Evolutionary conservation across 2,113 vertebrate species (phyloP), one percentile per base, ranked within the genome.

Genomic region (Galemys pyrenaicus): DNA sequence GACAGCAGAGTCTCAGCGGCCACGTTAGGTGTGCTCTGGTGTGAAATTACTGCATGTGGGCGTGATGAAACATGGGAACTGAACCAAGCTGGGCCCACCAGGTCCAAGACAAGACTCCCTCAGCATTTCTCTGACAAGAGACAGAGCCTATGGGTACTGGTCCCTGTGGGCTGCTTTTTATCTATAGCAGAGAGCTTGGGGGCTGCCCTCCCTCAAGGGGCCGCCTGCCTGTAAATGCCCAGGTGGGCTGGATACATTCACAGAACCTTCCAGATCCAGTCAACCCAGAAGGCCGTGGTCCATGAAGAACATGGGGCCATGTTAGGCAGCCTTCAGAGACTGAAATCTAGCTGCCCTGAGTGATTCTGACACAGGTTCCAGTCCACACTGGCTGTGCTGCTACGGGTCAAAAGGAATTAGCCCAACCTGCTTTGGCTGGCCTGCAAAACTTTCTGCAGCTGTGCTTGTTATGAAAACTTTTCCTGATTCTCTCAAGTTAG

Each of bases 241-340:
- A 22, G 44, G 3, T 35, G 16, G 41, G 19, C 67, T 41, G 9
- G 60, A 54, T 28, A 9, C 26, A 13, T 16, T 46, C 28, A 2
- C 2, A 54, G 89, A 71, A 12, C 1, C 37, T 77, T 83, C 41
- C 75, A 60, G 64, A 80, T 24, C 51, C 87, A 62, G 3, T 11
- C 46, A 74, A 30, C 46, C 35, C 41, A 62, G n/a, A 51, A 39
- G 30, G 30, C 20, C 39, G 30, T 0, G 30, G 26, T 30, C 30
- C 41, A 19, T 0, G 9, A 30, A 44, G 37, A n/a, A n/a, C 17
- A 1, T 0, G 1, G 39, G 12, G 30, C 0, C 9, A 0, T 2
- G n/a, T 60, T 19, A 16, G 15, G 44, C 17, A 58, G 54, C 19
- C 19, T 12, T 30, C 24, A 22, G 30, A 24, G 73, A 9, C 37